phyloP scores from a whole-genome alignment of 2,888 invertebrate genomes.

The Acleris sparsana region DNA sequence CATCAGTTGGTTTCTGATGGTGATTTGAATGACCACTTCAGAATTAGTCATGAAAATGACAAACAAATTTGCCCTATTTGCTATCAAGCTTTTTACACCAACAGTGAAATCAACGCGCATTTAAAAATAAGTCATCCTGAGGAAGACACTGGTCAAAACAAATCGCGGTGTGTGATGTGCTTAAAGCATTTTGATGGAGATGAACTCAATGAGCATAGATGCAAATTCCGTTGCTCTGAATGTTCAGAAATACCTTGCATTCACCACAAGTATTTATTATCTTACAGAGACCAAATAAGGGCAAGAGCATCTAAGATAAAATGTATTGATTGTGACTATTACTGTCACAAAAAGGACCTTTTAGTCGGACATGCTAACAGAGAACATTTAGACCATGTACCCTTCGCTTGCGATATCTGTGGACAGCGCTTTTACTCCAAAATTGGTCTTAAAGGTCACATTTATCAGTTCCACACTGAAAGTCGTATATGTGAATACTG shows the following conservation, averaged over 20 bases:
- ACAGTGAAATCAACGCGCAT: conserved; percentile 52
- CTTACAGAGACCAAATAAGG: conserved; percentile 55
- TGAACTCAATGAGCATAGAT: conserved; percentile 53
- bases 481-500: conserved; percentile 53
- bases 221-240: conserved; percentile 58
- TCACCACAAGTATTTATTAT: conserved; percentile 57
- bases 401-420: conserved; percentile 59
- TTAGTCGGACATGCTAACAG: conserved; percentile 59
- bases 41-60: conserved; percentile 47
- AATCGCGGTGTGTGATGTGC: conserved; percentile 52
- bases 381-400: conserved; percentile 61
- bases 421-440: conserved; percentile 61
- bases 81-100: conserved; percentile 52
- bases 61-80: conserved; percentile 55
- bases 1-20: conserved; percentile 47
- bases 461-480: conserved; percentile 56
- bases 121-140: conserved; percentile 50
- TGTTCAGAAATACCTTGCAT: conserved; percentile 56
- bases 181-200: conserved; percentile 48
- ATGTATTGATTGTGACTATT: conserved; percentile 61
- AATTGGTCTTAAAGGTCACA: conserved; percentile 54
- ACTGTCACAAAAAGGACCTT: conserved; percentile 55
- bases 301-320: conserved; percentile 49
- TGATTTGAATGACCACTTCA: conserved; percentile 53
- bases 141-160: conserved; percentile 39